A percentile compares a stretch with the other conserved stretches of the same genome.
phyloP scores from a whole-genome alignment of 2,888 invertebrate species.

The Eupithecia abbreviata region DNA sequence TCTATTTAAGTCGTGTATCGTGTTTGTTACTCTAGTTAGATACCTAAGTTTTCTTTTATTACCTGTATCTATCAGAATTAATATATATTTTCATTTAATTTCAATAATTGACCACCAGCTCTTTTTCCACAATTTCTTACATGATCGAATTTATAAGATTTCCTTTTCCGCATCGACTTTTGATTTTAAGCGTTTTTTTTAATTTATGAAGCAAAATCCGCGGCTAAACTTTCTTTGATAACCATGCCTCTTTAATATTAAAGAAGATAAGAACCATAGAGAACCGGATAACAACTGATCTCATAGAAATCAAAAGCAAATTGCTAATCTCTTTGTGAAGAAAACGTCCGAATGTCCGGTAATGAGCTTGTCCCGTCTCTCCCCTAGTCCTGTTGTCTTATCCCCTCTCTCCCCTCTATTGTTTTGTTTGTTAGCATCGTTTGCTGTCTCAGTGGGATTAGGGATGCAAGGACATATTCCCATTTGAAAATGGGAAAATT shows the following conservation, averaged over 20 bases:
- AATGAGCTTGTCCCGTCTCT: constrained; percentile 26
- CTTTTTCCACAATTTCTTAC: too few species aligned
- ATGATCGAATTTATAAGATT: neutral
- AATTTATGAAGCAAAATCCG: neutral
- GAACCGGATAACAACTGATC: neutral
- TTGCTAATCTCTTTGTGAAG: constrained; percentile 24
- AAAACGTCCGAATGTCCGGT: constrained; percentile 17
- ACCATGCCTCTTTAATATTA: neutral
- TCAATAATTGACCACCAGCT: too few species aligned
- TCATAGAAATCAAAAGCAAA: constrained; percentile 14
- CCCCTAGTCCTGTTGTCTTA: constrained; percentile 17
- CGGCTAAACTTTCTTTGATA: neutral
- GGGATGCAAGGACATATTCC: constrained; percentile 6
- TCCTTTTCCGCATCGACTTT: neutral
- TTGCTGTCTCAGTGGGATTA: constrained; percentile 25
- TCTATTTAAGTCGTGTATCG: too few species aligned
- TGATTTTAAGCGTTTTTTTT: neutral
- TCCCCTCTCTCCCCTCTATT: neutral
- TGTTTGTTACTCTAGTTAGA: too few species aligned
- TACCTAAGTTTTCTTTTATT: too few species aligned
- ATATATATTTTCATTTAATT: too few species aligned
- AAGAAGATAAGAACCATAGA: neutral
- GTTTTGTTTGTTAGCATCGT: constrained; percentile 21
- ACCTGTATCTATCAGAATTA: too few species aligned
- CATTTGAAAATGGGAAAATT: neutral